Evolutionary conservation across 2,113 vertebrate species (phyloP), one percentile per base, ranked within the genome.

Genomic region (Phycodurus eques): DNA sequence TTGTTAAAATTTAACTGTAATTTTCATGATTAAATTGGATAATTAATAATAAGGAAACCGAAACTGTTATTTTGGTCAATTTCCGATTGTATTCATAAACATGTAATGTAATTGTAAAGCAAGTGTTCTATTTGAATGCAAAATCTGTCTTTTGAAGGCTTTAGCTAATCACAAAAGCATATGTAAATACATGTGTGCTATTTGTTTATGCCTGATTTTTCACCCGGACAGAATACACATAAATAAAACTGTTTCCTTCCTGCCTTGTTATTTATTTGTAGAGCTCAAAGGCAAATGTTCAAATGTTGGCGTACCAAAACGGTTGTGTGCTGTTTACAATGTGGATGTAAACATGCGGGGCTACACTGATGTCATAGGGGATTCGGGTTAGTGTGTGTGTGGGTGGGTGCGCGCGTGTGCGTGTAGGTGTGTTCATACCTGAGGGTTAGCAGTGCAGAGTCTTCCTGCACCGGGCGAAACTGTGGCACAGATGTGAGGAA

Each of bases 401-500:
- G 66, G 71, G 8, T 77, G 67, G 70, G 42, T 68, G 4, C 47
- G 44, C 56, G 27, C 63, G 46, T 70, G 54, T 72, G 49, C 53
- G 19, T 59, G 64, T 59, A 70, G 80, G 57, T 70, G 43, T 12
- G 57, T 78, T 15, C 83, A 62, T 87, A 91, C 90, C 90, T 90
- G 85, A 61, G 57, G 68, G 81, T 74, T 73, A 73, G 83, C 75
- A 83, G 65, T 56, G 75, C 35, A 72, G 73, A 71, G 8, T 84
- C 83, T 85, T 57, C 79, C 75, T 74, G 80, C 85, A 77, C 74
- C 76, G 80, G 82, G 79, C 75, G 74, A 74, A 85, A 87, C 68
- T 73, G 73, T 77, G 61, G 57, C 77, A 82, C 68, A 80, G 74
- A 74, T 59, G 82, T 61, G 70, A 53, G 80, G 71, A 76, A 19